Conservation (phyloP, 2,797 vertebrate species). For the Sylvia borin region DNA sequence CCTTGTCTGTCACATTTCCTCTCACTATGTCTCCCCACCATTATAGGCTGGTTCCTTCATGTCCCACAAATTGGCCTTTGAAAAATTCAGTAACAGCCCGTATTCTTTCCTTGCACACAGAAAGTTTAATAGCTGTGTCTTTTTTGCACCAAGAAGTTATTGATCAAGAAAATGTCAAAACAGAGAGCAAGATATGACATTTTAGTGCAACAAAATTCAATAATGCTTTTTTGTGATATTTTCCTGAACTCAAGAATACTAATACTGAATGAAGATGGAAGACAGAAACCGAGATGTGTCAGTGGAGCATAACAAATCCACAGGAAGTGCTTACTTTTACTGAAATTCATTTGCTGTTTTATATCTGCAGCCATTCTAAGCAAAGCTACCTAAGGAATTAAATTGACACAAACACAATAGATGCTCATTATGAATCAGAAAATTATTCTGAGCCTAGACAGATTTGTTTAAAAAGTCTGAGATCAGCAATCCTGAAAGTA, state of each 20-base stretch:
- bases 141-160: neutral
- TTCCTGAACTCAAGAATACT: neutral
- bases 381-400: neutral
- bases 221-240: neutral
- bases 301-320: neutral
- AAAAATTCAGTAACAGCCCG: neutral
- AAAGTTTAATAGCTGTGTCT: neutral
- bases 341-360: neutral
- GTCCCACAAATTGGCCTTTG: neutral
- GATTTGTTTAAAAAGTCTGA: neutral
- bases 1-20: neutral
- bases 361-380: neutral
- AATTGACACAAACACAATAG: neutral
- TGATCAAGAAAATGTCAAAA: slow-evolving; percentile 9
- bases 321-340: neutral
- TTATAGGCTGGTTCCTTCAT: neutral
- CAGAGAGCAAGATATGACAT: neutral
- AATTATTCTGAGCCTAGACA: neutral
- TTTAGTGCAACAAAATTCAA: neutral
- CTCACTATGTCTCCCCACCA: neutral
- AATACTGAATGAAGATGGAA: neutral
- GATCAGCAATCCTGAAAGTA: neutral
- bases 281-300: neutral
- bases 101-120: neutral
- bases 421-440: neutral